Conservation (phyloP, 2,113 vertebrate species). For the Tupaia chinensis region DNA sequence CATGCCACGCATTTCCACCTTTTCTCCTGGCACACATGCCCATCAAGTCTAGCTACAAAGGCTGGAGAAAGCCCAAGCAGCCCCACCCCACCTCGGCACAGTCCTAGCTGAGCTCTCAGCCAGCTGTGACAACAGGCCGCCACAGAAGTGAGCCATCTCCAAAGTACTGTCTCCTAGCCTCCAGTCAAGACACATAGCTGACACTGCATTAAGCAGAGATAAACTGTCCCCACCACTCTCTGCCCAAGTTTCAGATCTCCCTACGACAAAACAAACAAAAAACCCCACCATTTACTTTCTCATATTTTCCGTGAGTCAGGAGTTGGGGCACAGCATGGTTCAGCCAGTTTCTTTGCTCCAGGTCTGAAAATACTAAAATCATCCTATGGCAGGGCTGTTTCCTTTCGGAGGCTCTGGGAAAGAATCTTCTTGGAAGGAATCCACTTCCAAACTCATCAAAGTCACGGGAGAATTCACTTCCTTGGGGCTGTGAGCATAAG, state of each 20-base stretch:
- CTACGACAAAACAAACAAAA: neutral
- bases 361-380: neutral
- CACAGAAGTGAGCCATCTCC: neutral
- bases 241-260: neutral
- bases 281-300: neutral
- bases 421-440: neutral
- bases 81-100: no score
- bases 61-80: neutral
- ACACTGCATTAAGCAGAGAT: neutral
- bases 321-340: neutral
- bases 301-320: neutral
- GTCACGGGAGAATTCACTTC: neutral
- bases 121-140: neutral
- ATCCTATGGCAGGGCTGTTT: neutral
- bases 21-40: neutral
- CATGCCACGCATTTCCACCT: neutral
- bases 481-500: neutral
- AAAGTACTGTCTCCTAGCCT: neutral
- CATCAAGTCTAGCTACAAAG: neutral
- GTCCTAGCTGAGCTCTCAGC: neutral
- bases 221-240: neutral
- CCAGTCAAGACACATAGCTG: neutral
- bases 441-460: neutral
- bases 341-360: neutral
- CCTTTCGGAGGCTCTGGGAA: neutral